phyloP scores from a whole-genome alignment of 37 sponge, comb jelly and placozoan genomes.

The Chondrilla cf. caribensis region DNA sequence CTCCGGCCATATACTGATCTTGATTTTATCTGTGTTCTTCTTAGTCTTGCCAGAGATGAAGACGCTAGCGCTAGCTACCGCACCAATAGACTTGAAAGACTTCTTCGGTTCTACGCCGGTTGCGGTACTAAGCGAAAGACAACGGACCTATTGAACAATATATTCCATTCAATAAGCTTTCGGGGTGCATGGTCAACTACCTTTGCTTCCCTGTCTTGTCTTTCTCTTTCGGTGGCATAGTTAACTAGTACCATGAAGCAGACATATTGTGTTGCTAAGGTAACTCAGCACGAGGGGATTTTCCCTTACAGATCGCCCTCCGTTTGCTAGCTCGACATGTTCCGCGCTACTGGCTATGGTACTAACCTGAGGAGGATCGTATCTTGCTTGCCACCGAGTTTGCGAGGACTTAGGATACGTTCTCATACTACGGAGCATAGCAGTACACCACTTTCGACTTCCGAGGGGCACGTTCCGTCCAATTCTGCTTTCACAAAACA shows the following conservation, averaged over 20 bases:
- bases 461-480: too few relatives aligned
- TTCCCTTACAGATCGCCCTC: background rate
- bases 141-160: background rate
- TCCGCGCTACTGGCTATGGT: too few relatives aligned
- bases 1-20: conserved; percentile 89
- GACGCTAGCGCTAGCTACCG: background rate
- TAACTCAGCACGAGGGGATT: background rate
- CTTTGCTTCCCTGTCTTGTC: background rate
- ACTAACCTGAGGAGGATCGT: too few relatives aligned
- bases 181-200: background rate
- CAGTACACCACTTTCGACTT: too few relatives aligned
- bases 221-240: conserved; percentile 1
- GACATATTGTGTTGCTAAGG: conserved; percentile 7
- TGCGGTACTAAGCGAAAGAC: background rate
- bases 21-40: background rate
- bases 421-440: too few relatives aligned
- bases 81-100: background rate
- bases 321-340: too few relatives aligned
- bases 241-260: background rate
- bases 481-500: background rate
- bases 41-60: background rate
- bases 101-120: background rate
- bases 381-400: too few relatives aligned
- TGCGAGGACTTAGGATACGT: too few relatives aligned
- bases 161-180: background rate